Base-by-base conservation (phyloP, 2,888 invertebrate species). In the Orthosia gracilis region DNA sequence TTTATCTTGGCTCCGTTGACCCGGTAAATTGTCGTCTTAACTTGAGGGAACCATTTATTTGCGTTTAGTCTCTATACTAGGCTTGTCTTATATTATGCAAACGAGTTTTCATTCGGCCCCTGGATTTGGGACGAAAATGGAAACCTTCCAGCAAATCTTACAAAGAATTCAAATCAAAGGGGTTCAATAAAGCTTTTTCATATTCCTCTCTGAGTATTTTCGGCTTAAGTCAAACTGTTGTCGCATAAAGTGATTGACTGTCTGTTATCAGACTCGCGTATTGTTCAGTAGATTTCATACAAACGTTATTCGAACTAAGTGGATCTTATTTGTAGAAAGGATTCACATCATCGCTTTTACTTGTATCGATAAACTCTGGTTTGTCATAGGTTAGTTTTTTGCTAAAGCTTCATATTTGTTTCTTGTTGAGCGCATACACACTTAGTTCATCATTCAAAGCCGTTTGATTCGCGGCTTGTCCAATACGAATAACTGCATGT, bases 1-100 rank as follows among this genome's bases (percentile, higher is more conserved):
- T 94, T 92, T 93, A 93, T 93, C 92, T 92, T 87, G 88, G 89
- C 91, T 91, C 87, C 93, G 91, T 89, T 93, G 94, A 93, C 94
- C 94, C 94, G 94, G 88, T 87, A 94, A 94, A 95, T 94, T 94
- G 94, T 93, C 93, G 91, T 92, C 93, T 94, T 93, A 93, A 94
- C 93, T 94, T 90, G 91, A 91, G 90, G 90, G 88, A 92, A 92
- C 92, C 94, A 94, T 94, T 94, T 94, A 94, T 95, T 94, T 94
- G 92, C 92, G 92, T 93, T 94, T 93, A 93, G 93, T 91, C 91
- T 87, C 89, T 89, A 93, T 93, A 92, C 92, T 92, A 87, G 91
- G 91, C 91, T 89, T 92, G 91, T 93, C 91, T 93, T 92, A 92
- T 92, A 92, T 94, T 93, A 94, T 94, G 94, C 92, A 94, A 94